Evolutionary conservation across 2,113 vertebrate genomes (phyloP).

Genomic region (Etia nguti): DNA sequence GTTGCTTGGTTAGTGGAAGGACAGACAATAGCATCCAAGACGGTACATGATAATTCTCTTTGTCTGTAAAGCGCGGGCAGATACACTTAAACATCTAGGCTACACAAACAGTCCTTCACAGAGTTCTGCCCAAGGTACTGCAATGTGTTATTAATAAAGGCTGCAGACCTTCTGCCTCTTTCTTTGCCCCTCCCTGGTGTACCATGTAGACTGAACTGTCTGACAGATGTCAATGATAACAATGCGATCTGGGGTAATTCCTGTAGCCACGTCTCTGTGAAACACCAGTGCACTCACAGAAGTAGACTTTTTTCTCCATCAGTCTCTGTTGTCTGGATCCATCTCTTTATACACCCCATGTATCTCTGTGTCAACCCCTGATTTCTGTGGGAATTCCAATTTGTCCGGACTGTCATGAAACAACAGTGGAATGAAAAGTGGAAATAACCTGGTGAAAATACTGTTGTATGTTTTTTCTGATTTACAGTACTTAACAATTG

Average conservation of each 20-base stretch:
- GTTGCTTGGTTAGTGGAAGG: neutral
- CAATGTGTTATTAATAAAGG: neutral
- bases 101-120: neutral
- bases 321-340: neutral
- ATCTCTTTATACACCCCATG: neutral
- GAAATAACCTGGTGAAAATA: neutral
- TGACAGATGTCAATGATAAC: neutral
- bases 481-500: neutral
- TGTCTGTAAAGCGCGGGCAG: neutral
- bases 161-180: neutral
- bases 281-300: neutral
- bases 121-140: neutral
- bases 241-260: neutral
- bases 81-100: neutral
- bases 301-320: neutral
- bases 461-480: neutral
- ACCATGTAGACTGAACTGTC: neutral
- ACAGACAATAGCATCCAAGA: neutral
- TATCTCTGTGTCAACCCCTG: neutral
- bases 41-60: neutral
- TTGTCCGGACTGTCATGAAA: neutral
- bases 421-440: neutral
- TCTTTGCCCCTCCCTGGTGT: neutral
- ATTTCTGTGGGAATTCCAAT: neutral
- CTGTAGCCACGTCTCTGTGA: neutral